Evolutionary conservation across 2,113 vertebrate genomes (phyloP), one percentile per base, ranked within the genome.

Genomic region (Romanogobio albipinnatus): DNA sequence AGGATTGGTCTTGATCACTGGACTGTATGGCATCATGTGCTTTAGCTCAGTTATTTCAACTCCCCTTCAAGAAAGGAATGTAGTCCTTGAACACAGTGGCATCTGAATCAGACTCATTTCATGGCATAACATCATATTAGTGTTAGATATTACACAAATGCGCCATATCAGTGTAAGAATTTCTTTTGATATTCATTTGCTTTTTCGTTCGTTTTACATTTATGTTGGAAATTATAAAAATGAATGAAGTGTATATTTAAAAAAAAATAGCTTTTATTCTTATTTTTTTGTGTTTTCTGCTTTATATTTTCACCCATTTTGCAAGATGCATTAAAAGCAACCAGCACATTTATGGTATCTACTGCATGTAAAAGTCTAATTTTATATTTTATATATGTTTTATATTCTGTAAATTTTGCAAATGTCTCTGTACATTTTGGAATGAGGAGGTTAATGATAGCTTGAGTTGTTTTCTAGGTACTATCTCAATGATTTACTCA

Each of bases 71-170:
- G 39, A 43, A 17, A 10, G 43, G 39, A 62, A 62, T 17, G 22
- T 15, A 26, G 76, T 79, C 58, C 24, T 14, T 58, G 17, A 36
- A 77, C 13, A 51, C 51, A 76, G 29, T 17, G 36, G 9, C 14
- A 29, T 79, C 76, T 26, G 58, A 79, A 79, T 47, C 77, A 47
- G 9, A 36, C 75, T 15, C 3, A 47, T 64, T 79, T 26, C 36
- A 64, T 79, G 36, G n/a, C 22, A 59, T 15, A 26, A 26, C 2
- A 0, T 78, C 76, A 59, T 24, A 59, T 77, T 59, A 59, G 14
- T 79, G 62, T 47, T 26, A 9, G 33, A 59, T 9, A 39, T 39
- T 39, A 77, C 9, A 22, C 36, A 24, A 26, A 58, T 58, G 75
- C 3, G 6, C 75, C 19, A 39, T 58, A 77, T 39, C 51, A 26